phyloP scores from a whole-genome alignment of 1,140 invertebrate genomes.

The Patella vulgata region DNA sequence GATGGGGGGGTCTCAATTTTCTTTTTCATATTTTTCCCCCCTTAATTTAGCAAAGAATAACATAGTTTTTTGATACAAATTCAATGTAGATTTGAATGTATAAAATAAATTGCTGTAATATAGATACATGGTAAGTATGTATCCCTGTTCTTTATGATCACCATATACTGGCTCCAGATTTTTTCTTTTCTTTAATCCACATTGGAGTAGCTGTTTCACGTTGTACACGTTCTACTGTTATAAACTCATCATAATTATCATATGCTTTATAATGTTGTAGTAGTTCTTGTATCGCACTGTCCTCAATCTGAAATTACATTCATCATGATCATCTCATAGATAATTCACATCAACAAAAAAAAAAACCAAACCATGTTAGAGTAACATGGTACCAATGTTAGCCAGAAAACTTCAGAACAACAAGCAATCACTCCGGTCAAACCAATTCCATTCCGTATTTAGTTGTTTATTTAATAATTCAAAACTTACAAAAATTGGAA shows the following conservation, averaged over 20 bases:
- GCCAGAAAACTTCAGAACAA: too few species aligned
- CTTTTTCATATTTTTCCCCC: neutral
- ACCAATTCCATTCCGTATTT: too few species aligned
- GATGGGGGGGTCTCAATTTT: too few species aligned
- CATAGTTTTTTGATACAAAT: too few species aligned
- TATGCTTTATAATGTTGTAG: constrained; percentile 74
- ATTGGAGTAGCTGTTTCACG: constrained; percentile 70
- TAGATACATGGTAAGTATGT: neutral
- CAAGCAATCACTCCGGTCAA: too few species aligned
- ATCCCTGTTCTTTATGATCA: neutral
- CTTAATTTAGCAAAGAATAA: too few species aligned
- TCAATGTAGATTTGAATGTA: neutral
- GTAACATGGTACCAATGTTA: neutral
- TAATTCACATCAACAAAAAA: neutral
- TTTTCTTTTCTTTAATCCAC: constrained; percentile 64
- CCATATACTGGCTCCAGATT: neutral
- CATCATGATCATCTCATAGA: neutral
- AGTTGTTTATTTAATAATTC: too few species aligned
- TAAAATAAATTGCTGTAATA: neutral
- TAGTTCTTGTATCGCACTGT: constrained; percentile 78
- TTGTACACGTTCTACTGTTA: constrained; percentile 72
- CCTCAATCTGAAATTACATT: constrained; percentile 73
- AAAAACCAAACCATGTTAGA: neutral
- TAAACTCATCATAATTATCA: constrained; percentile 73
- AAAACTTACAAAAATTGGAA: too few species aligned